Evolutionary conservation across 1,140 invertebrate genomes (phyloP), one percentile per base, ranked within the genome.

Genomic region (Pogonognathellus flavescens): DNA sequence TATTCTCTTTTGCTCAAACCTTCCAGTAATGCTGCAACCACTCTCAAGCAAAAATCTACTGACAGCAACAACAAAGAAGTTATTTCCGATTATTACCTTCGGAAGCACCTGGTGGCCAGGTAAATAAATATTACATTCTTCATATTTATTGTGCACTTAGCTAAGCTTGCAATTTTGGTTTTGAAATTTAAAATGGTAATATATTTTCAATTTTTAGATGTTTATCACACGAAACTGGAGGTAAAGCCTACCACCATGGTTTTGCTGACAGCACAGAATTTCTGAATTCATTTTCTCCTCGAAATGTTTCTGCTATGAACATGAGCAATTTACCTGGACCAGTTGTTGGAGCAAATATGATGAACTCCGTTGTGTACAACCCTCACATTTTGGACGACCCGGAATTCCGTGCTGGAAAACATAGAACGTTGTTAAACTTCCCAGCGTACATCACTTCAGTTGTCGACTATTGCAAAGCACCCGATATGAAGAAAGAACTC

Each of bases 401-500:
- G 0, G 97, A 99, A 91, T 91, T 99, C 16, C 60, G 86, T 25
- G 97, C 97, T 60, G 97, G 97, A 25, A 98, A 98, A 91, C 97
- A 99, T 91, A 93, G 97, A 85, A 99, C 97, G 11, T 91, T 98
- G 14, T 92, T 98, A n/a, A 97, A 96, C 3, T 98, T 99, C 90
- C 95, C 96, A 1, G 97, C 97, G 0, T 98, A 98, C 89, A 96
- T 98, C 94, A 97, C 96, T 13, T 99, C 97, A 2, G 96, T 99
- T 20, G 99, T 99, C 89, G 97, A 99, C 91, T 99, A 99, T 90
- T 97, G 98, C 1, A 95, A 96, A 89, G 97, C 97, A 31, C 95
- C 96, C n/a, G 97, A 98, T 91, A 91, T 99, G 82, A 99, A 99
- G 90, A 98, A 97, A 91, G 98, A 99, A 92, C 92, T 99, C 0